Base-by-base conservation (phyloP, 2,888 invertebrate genomes). In the Pristionchus exspectatus region DNA sequence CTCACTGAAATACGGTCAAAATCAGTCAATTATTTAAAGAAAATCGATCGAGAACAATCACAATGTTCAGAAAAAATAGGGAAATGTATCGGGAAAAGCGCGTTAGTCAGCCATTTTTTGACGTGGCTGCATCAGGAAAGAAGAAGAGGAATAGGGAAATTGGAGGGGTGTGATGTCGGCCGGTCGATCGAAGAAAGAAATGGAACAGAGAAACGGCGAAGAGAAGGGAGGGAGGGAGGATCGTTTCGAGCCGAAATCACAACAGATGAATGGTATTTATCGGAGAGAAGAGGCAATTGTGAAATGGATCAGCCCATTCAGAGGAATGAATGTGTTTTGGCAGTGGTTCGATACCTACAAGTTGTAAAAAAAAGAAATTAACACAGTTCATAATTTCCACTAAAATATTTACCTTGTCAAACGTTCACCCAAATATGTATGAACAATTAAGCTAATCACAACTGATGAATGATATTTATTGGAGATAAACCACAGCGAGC, bases 121-220 rank as follows among this genome's bases (percentile, higher is more conserved):
- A 81, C 81, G 81, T 81, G 81, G 81, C 21, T 16, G 81, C 38
- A 81, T 77, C 38, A 44, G 33, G 33, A 27, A 44, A 77, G 38
- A 27, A 54, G 81, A 77, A 44, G 77, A n/a, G n/a, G n/a, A 81
- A 81, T 81, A 81, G 81, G 81, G 81, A 81, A 81, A 81, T 81
- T 81, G 81, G 24, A 24, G 74, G 74, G 74, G 81, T 54, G 81
- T 24, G 21, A 56, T 63, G 63, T 12, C 44, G 44, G 10, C 44
- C 5, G 74, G 14, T 74, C 38, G 74, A 38, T 50, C 38, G 77
- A 81, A 27, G 12, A 5, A 24, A 81, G 81, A 81, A 54, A 50
- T 50, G 81, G 81, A 81, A 81, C 81, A 54, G 44, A 16, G 44
- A 44, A 69, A 24, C 24, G 69, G 24, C 12, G 27, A 27, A 30